Conservation (phyloP, 2,888 invertebrate genomes). For the Drosophila flavopinicola region DNA sequence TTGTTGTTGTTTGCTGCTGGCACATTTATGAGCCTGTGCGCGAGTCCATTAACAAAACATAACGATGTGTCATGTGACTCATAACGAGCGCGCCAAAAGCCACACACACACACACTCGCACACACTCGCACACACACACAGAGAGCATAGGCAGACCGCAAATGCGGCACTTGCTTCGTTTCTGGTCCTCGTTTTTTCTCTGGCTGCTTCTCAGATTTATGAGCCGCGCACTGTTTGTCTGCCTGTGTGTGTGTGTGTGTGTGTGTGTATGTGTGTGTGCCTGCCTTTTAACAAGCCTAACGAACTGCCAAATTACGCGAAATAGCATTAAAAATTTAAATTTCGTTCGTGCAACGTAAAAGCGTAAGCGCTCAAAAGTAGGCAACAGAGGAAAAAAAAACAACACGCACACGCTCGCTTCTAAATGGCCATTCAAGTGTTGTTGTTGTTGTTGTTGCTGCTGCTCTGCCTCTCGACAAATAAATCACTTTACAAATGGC, state of each 20-base stretch:
- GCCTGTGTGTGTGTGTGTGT: conserved; percentile 18
- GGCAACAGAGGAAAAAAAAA: conserved; percentile 45
- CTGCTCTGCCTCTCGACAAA: conserved; percentile 25
- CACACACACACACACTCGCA: conserved; percentile 30
- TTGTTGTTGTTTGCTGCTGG: conserved; percentile 22
- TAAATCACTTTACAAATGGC: conserved; percentile 59
- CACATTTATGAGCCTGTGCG: conserved; percentile 58
- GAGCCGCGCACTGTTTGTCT: conserved; percentile 34
- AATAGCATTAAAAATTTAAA: conserved; percentile 80
- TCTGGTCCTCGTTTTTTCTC: conserved; percentile 10
- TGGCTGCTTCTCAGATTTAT: conserved; percentile 69
- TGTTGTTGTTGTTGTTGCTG: conserved; percentile 14
- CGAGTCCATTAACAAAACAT: conserved; percentile 81
- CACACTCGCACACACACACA: conserved; percentile 24
- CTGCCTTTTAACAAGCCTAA: conserved; percentile 67
- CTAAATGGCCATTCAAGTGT: conserved; percentile 41
- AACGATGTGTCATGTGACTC: conserved; percentile 82
- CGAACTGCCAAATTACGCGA: conserved; percentile 81
- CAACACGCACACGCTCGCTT: conserved; percentile 15
- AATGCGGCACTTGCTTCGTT: conserved; percentile 56
- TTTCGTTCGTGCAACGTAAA: conserved; percentile 62
- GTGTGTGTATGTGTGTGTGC: conserved; percentile 30
- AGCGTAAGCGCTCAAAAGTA: conserved; percentile 68
- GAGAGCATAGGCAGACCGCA: conserved; percentile 52
- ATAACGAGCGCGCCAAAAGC: conserved; percentile 60